Percentiles rank a stretch among this genome's conserved stretches.
phyloP scores from a whole-genome alignment of 1,140 invertebrate species.

The Pteromalus puparum region DNA sequence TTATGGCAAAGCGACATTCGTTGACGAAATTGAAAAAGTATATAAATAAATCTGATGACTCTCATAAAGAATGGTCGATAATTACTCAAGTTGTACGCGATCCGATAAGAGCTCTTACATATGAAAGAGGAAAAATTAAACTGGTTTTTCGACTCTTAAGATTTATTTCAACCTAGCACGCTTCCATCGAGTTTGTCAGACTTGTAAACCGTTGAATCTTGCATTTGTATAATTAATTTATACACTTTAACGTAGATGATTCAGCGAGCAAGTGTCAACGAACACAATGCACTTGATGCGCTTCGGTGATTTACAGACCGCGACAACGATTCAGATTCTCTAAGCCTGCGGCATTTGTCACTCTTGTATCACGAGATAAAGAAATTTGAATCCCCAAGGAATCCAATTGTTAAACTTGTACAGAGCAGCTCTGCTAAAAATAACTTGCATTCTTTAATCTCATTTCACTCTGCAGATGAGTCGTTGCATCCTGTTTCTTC shows the following conservation, averaged over 20 bases:
- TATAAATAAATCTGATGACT: background rate
- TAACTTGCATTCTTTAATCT: background rate
- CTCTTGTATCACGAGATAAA: background rate
- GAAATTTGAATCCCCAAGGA: background rate
- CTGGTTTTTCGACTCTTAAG: background rate
- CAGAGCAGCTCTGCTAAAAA: background rate
- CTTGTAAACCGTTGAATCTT: background rate
- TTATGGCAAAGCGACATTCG: too few relatives aligned
- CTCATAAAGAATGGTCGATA: too few relatives aligned
- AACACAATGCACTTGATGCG: background rate
- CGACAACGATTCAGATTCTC: too few relatives aligned
- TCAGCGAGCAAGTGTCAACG: background rate
- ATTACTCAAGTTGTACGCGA: background rate
- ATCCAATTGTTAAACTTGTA: background rate
- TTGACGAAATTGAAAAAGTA: too few relatives aligned
- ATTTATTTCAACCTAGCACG: background rate
- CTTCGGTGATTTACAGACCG: background rate
- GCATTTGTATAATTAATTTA: background rate
- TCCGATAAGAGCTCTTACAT: background rate
- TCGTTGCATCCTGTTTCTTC: background rate
- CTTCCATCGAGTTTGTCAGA: background rate
- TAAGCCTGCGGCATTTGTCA: background rate
- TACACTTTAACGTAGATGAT: background rate
- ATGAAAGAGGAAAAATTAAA: conserved; percentile 5
- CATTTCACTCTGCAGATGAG: background rate